A percentile compares a stretch with the other conserved stretches of the same genome.
These are phyloP conservation scores for Halcyon smyrnensis DNA, from an alignment of 2,797 vertebrate genomes.

Conservation along the genomic window DNA sequence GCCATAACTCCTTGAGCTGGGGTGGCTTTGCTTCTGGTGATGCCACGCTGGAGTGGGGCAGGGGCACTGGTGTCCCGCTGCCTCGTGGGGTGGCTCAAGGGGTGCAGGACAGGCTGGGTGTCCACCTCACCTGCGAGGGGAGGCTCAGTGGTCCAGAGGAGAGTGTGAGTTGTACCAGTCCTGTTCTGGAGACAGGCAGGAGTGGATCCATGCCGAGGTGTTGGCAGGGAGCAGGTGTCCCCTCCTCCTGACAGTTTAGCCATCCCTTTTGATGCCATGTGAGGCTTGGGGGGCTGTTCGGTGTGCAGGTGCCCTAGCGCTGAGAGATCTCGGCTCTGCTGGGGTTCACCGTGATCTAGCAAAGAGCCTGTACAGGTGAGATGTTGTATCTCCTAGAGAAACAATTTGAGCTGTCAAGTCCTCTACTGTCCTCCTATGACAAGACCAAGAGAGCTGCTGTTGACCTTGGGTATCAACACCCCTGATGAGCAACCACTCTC, in stretches of 20 bases:
- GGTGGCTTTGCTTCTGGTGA: background rate
- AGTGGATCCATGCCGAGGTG: accelerated
- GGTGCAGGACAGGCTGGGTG: accelerated
- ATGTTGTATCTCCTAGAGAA: background rate
- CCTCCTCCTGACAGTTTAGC: background rate
- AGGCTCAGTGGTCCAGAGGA: background rate
- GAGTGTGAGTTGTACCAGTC: background rate
- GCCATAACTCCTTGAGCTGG: background rate
- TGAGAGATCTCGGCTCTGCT: background rate
- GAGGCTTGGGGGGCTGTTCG: background rate
- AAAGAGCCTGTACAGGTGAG: background rate
- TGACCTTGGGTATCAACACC: background rate
- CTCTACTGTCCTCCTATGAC: background rate
- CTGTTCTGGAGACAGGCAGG: background rate
- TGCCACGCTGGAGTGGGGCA: background rate
- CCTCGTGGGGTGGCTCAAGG: accelerated
- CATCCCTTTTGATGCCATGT: background rate
- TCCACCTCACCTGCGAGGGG: background rate
- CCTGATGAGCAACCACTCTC: accelerated
- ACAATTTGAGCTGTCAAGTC: background rate
- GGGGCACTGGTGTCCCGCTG: background rate
- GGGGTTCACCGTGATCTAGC: background rate
- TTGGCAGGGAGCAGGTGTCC: background rate
- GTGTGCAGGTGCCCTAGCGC: background rate
- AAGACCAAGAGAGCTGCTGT: background rate